phyloP scores from a whole-genome alignment of 2,888 invertebrate species.

The Hirtodrosophila confusa region DNA sequence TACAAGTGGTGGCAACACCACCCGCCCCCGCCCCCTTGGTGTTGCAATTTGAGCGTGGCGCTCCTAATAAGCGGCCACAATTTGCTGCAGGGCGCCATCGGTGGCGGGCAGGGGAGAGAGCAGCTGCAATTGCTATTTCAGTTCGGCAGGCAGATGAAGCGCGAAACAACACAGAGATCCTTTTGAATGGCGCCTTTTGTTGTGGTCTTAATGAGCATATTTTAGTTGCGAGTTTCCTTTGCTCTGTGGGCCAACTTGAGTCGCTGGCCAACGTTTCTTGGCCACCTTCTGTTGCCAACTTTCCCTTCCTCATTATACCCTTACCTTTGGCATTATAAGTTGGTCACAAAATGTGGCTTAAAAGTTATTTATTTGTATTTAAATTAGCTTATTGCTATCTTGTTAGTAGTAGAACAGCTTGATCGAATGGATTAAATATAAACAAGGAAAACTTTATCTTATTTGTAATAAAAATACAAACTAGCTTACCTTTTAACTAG shows the following conservation, averaged over 20 bases:
- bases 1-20: conserved; percentile 24
- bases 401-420: no score
- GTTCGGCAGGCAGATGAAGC: conserved; percentile 15
- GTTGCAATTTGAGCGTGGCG: conserved; percentile 25
- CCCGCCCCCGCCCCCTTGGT: no score
- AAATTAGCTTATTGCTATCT: no score
- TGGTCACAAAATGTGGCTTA: no score
- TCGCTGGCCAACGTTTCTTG: conserved; percentile 21
- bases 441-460: no score
- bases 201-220: conserved; percentile 75
- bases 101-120: background rate
- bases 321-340: no score
- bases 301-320: conserved; percentile 2
- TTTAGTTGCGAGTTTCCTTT: conserved; percentile 32
- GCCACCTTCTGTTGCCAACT: conserved; percentile 37
- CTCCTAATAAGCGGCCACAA: conserved; percentile 42
- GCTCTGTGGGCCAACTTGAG: conserved; percentile 27
- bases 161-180: conserved; percentile 9
- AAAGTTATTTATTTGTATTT: no score
- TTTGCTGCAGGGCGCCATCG: conserved; percentile 15
- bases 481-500: no score
- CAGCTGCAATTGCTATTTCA: conserved; percentile 13
- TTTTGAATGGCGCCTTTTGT: conserved; percentile 57
- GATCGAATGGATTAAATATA: no score
- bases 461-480: no score